A percentile compares a stretch with the other conserved stretches of the same genome.
Evolutionary conservation across 1,140 invertebrate species (phyloP).

Genomic region (Anoplolepis gracilipes): DNA sequence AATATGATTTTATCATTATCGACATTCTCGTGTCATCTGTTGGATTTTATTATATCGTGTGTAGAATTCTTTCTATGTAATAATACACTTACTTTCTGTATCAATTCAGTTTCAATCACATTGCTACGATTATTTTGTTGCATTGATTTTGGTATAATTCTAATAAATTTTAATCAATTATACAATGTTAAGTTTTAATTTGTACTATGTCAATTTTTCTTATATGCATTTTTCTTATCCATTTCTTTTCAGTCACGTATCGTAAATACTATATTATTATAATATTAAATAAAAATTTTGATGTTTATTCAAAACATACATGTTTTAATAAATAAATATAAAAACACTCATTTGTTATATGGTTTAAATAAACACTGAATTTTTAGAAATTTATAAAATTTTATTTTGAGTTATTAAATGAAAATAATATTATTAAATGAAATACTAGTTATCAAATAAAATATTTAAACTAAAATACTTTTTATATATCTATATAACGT

Average conservation of each 20-base stretch:
- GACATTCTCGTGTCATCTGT: not conserved
- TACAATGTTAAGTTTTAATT: not conserved
- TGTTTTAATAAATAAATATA: constrained; percentile 7
- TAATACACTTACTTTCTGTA: not conserved
- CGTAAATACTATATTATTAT: not conserved
- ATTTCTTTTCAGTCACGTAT: not conserved
- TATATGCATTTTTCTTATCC: not conserved
- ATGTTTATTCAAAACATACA: not conserved
- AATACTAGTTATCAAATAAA: not conserved
- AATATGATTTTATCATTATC: constrained; percentile 21
- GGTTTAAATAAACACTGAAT: not conserved
- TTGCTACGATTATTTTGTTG: not conserved
- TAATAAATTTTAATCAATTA: not conserved
- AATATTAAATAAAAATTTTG: not conserved
- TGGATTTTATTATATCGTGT: not conserved
- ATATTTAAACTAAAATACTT: not conserved
- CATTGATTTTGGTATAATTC: not conserved
- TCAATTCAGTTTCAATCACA: not conserved
- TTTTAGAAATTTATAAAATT: not conserved
- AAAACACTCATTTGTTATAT: not conserved
- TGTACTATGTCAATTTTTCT: not conserved
- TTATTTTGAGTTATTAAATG: too few species aligned
- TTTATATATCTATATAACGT: not conserved
- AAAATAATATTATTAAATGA: not conserved
- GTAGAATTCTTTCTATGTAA: not conserved